Evolutionary conservation across 2,888 invertebrate genomes (phyloP), one percentile per base, ranked within the genome.

Genomic region (Dione juno): DNA sequence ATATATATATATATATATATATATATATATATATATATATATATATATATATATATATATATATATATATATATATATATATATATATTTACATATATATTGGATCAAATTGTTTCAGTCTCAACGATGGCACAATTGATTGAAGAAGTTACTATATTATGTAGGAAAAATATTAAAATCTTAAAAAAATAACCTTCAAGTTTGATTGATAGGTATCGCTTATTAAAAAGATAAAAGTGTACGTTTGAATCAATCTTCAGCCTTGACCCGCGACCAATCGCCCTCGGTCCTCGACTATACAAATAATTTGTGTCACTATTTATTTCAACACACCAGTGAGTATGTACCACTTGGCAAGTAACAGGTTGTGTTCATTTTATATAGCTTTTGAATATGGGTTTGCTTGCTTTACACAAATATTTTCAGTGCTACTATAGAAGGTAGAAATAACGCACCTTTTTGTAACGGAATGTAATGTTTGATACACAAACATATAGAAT

Each of bases 201-300:
- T 8, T 14, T 21, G 13, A 19, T 50, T 50, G 11, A 50, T 50
- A 11, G 5, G 11, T 50, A 50, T 19, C 11, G 16, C 10, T 19
- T 16, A 35, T 54, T 37, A 54, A 37, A 54, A 54, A 54, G 0
- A 57, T 11, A 57, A 11, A 40, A 57, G 16, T 6, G 6, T 40
- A 9, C n/a, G 37, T 2, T 28, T 57, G 16, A 57, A 40, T 57
- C 16, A 57, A 16, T 57, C 57, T 11, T 7, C 11, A 35, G 45
- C 61, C 45, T 45, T 45, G 61, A 61, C 61, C 61, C 35, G 61
- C 45, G 45, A 10, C 35, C 45, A 28, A n/a, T 35, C n/a, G 61
- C 28, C 28, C 28, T 28, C 28, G 28, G 28, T 28, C 16, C 28
- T 61, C 10, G 50, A 19, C 11, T 45, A 61, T 16, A 61, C 28